Conservation (phyloP, 2,888 invertebrate species). For the Xanthorhoe spadicearia region DNA sequence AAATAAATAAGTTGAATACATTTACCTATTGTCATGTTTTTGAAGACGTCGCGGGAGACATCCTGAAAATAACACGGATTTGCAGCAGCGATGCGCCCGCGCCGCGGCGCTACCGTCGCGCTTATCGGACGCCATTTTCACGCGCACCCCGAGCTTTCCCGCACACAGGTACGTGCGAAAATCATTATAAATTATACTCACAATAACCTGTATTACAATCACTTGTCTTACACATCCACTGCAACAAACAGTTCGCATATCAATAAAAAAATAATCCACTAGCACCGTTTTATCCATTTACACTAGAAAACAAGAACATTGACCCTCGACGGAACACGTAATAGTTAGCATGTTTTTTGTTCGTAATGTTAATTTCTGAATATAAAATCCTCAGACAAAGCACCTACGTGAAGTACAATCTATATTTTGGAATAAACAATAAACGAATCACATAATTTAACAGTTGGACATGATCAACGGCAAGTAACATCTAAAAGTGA, state of each 20-base stretch:
- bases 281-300: constrained; percentile 33
- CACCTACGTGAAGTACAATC: constrained; percentile 50
- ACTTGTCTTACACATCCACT: constrained; percentile 42
- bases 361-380: constrained; percentile 67
- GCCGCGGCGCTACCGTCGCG: constrained; percentile 72
- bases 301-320: constrained; percentile 72
- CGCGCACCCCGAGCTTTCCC: constrained; percentile 80
- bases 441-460: constrained; percentile 46
- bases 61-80: constrained; percentile 83
- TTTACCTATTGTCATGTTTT: constrained; percentile 65
- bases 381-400: constrained; percentile 56
- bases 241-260: constrained; percentile 24
- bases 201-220: constrained; percentile 41
- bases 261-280: constrained; percentile 24
- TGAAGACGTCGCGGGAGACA: constrained; percentile 82
- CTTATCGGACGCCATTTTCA: constrained; percentile 82
- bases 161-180: constrained; percentile 74
- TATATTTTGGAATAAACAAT: constrained; percentile 44
- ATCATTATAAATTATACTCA: constrained; percentile 41
- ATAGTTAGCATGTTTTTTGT: constrained; percentile 82
- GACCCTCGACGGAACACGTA: constrained; percentile 78
- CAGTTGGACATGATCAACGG: constrained; percentile 52
- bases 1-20: constrained; percentile 36
- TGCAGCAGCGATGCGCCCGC: constrained; percentile 75
- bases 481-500: constrained; percentile 79